Percentiles rank a stretch among this genome's conserved stretches.
Conservation (phyloP, 2,113 vertebrate genomes). For the Tupaia chinensis region DNA sequence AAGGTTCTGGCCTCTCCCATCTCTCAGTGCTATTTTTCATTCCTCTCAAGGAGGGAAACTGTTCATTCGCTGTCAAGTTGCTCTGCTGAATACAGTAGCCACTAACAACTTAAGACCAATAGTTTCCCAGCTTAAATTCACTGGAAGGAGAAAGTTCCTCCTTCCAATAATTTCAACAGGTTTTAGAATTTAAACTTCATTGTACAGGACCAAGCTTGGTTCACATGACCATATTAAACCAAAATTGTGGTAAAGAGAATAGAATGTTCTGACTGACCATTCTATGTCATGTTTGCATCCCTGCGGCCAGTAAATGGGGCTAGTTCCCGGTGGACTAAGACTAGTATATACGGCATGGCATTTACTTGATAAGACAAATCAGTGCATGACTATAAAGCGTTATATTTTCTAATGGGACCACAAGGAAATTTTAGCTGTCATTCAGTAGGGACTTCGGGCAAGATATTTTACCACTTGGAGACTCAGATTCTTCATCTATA, state of each 20-base stretch:
- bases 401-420: background rate
- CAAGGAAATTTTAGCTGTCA: background rate
- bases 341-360: background rate
- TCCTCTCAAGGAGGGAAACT: background rate
- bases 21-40: background rate
- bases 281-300: background rate
- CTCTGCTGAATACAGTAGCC: background rate
- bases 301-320: background rate
- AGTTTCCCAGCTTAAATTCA: slow-evolving; percentile 17
- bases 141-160: slow-evolving; percentile 1
- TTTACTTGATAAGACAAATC: background rate
- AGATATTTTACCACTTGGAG: background rate
- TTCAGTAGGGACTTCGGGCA: background rate
- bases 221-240: background rate
- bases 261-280: background rate
- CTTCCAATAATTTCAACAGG: slow-evolving; percentile 2
- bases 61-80: background rate
- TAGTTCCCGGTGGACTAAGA: background rate
- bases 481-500: background rate
- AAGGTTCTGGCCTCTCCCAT: background rate
- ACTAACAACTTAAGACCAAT: background rate
- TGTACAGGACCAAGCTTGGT: background rate
- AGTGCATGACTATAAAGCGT: background rate
- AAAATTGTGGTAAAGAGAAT: background rate
- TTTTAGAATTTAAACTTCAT: slow-evolving; percentile 18